phyloP scores from a whole-genome alignment of 2,797 vertebrate species.

The Sebastes baramenuke region DNA sequence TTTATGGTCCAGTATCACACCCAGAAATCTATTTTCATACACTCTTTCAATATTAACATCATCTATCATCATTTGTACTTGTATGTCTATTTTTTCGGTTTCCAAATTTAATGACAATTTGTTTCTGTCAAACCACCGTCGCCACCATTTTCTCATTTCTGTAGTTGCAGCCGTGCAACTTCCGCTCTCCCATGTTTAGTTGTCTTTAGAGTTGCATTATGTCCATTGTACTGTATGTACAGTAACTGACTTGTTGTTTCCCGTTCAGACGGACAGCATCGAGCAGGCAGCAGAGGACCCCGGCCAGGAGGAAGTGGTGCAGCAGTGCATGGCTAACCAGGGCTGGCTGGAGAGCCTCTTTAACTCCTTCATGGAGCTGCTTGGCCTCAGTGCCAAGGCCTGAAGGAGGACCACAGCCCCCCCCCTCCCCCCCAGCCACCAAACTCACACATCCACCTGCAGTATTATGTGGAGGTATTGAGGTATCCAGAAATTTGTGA shows the following conservation, averaged over 20 bases:
- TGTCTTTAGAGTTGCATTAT: no score
- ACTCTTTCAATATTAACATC: no score
- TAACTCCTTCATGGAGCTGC: slow-evolving; percentile 89
- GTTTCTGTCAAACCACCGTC: no score
- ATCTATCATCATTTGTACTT: no score
- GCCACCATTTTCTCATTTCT: no score
- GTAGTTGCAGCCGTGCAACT: not conserved
- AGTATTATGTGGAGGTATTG: not conserved
- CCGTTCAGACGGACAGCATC: slow-evolving; percentile 87
- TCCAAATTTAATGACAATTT: no score
- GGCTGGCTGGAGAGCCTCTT: slow-evolving; percentile 92
- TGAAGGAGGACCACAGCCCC: slow-evolving; percentile 34
- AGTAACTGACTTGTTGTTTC: not conserved
- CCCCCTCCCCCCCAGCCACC: not conserved
- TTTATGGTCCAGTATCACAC: no score
- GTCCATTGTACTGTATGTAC: not conserved
- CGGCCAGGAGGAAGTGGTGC: slow-evolving; percentile 94
- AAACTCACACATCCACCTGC: slow-evolving; percentile 12
- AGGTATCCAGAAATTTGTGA: slow-evolving; percentile 25
- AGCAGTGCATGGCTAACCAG: slow-evolving; percentile 95
- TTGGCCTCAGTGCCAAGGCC: slow-evolving; percentile 84
- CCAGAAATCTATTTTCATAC: no score
- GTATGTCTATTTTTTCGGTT: no score
- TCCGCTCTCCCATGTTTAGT: not conserved
- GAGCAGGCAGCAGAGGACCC: slow-evolving; percentile 90